Evolutionary conservation across 30 jellyfish, hydroid and myxozoan genomes (phyloP).

Genomic region (Cassiopea xamachana): DNA sequence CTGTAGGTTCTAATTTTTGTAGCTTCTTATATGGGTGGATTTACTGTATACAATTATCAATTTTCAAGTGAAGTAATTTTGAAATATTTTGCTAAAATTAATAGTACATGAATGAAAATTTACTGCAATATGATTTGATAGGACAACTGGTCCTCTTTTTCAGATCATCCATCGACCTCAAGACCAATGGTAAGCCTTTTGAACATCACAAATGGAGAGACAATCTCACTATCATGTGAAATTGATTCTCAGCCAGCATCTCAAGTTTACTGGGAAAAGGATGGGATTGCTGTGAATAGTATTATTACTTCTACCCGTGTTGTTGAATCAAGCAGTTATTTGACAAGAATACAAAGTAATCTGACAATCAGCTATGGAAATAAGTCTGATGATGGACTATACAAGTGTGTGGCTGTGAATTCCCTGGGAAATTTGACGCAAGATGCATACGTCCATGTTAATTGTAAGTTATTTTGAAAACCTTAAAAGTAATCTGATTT

Average conservation of each 20-base stretch:
- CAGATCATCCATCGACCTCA: conserved; percentile 26
- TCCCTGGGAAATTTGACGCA: conserved; percentile 39
- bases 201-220: conserved; percentile 10
- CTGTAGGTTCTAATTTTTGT: no score
- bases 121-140: not conserved
- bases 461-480: conserved; percentile 24
- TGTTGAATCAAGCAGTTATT: conserved; percentile 1
- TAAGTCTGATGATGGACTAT: conserved; percentile 13
- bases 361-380: conserved; percentile 8
- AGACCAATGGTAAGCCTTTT: not conserved
- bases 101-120: not conserved
- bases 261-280: conserved; percentile 42
- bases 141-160: not conserved
- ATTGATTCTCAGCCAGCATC: conserved; percentile 46
- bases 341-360: conserved; percentile 33
- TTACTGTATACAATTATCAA: no score
- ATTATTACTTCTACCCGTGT: not conserved
- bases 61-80: no score
- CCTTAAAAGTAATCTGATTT: not conserved
- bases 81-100: not conserved
- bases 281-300: not conserved
- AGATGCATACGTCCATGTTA: not conserved
- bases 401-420: conserved; percentile 36
- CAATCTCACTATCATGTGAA: conserved; percentile 8
- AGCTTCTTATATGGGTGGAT: no score